Evolutionary conservation across 2,797 vertebrate species (phyloP).

Genomic region (Sebastes minor): DNA sequence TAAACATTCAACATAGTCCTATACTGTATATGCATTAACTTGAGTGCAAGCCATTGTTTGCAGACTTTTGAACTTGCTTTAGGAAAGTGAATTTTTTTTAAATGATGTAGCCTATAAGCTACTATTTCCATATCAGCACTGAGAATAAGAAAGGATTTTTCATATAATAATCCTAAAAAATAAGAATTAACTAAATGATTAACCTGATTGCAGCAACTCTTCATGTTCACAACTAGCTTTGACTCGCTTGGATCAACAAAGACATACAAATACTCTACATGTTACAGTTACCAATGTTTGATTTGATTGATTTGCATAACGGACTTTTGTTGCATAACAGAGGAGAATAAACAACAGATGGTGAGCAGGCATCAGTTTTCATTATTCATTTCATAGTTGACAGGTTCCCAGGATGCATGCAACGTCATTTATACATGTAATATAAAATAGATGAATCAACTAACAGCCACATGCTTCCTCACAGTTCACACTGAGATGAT

Average conservation of each 20-base stretch:
- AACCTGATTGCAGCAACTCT: neutral
- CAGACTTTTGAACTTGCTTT: neutral
- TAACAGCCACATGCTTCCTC: conserved; percentile 45
- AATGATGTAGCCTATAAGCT: neutral
- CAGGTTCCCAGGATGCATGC: conserved; percentile 59
- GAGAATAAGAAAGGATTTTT: neutral
- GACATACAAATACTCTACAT: neutral
- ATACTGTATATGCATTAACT: neutral
- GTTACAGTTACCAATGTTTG: neutral
- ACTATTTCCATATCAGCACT: neutral
- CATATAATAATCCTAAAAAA: neutral
- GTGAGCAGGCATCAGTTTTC: conserved; percentile 61
- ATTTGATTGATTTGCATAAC: neutral
- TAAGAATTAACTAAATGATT: neutral
- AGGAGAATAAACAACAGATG: conserved; percentile 52
- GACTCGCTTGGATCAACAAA: neutral
- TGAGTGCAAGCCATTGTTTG: neutral
- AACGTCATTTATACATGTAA: conserved; percentile 15
- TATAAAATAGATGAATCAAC: conserved; percentile 18
- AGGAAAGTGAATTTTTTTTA: too few species aligned
- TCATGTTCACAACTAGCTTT: neutral
- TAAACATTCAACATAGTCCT: neutral
- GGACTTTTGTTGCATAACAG: conserved; percentile 9
- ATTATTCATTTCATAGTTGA: conserved; percentile 52
- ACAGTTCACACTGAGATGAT: conserved; percentile 19